Conservation (phyloP, 2,888 invertebrate species). For the Petrolisthes manimaculis region DNA sequence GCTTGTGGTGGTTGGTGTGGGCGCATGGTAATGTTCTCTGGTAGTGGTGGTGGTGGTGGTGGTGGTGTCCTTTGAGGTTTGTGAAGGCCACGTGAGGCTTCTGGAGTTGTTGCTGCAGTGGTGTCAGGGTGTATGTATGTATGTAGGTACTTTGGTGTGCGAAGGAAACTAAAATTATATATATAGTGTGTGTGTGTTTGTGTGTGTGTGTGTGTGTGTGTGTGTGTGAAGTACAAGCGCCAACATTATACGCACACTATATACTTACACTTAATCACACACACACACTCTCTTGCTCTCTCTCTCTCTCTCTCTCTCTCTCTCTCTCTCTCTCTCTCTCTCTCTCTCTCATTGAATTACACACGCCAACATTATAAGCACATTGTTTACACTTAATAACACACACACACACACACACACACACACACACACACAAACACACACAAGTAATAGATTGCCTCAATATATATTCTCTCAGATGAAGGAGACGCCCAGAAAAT, state of each 20-base stretch:
- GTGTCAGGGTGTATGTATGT: background rate
- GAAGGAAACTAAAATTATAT: no score
- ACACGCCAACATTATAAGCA: background rate
- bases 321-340: background rate
- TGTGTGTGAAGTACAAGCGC: no score
- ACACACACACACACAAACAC: background rate
- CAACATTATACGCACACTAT: no score
- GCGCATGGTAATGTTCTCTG: no score
- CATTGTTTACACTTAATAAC: background rate
- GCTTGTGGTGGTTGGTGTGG: no score
- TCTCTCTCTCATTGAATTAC: background rate
- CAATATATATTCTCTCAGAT: no score
- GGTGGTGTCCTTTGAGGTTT: background rate
- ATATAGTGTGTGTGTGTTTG: no score
- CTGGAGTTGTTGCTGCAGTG: background rate
- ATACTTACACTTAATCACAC: no score
- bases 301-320: slow-evolving; percentile 18
- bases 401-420: background rate
- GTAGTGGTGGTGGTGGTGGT: background rate
- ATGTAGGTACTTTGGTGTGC: no score
- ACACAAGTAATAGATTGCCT: background rate
- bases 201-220: no score
- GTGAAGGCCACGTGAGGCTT: background rate
- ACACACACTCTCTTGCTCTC: background rate
- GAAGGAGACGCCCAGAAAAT: no score